phyloP scores from a whole-genome alignment of 2,888 invertebrate genomes.

The Sinohyriopsis cumingii region DNA sequence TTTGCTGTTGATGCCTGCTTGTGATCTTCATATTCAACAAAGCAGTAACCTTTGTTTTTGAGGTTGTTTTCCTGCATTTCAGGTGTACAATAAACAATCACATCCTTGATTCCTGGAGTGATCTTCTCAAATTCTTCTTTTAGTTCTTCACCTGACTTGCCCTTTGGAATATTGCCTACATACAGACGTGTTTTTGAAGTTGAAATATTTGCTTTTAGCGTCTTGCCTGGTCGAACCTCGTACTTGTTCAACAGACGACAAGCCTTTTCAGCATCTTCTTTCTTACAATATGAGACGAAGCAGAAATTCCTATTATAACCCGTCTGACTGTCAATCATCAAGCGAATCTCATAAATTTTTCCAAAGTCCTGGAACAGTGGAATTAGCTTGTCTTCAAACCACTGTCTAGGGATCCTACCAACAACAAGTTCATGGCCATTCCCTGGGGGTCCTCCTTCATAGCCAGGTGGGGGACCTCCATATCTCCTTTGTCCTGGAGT shows the following conservation, averaged over 20 bases:
- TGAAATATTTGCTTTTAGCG: slow-evolving; percentile 31
- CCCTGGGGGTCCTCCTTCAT: slow-evolving; percentile 28
- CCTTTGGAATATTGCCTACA: slow-evolving; percentile 35
- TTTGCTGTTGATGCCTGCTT: slow-evolving; percentile 20
- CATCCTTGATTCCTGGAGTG: slow-evolving; percentile 20
- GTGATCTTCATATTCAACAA: slow-evolving; percentile 25
- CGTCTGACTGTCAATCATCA: slow-evolving; percentile 30
- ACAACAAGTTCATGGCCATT: slow-evolving; percentile 22
- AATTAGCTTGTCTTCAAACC: slow-evolving; percentile 36
- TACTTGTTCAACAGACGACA: slow-evolving; percentile 14
- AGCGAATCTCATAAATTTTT: slow-evolving; percentile 25
- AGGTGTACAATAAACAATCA: slow-evolving; percentile 18
- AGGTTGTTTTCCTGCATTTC: slow-evolving; percentile 17
- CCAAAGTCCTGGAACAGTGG: slow-evolving; percentile 31
- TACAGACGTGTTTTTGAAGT: slow-evolving; percentile 26
- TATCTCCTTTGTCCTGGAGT: slow-evolving; percentile 27
- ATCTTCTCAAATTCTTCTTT: slow-evolving; percentile 9
- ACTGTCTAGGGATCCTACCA: slow-evolving; percentile 25
- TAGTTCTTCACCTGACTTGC: slow-evolving; percentile 19
- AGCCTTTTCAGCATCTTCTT: slow-evolving; percentile 23
- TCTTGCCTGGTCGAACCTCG: slow-evolving; percentile 12
- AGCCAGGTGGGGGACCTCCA: slow-evolving; percentile 29
- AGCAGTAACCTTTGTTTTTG: slow-evolving; percentile 30
- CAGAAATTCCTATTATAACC: slow-evolving; percentile 32
- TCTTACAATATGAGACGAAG: slow-evolving; percentile 30